Conservation (phyloP, 30 jellyfish, hydroid and myxozoan genomes). For the Haliclystus octoradiatus region DNA sequence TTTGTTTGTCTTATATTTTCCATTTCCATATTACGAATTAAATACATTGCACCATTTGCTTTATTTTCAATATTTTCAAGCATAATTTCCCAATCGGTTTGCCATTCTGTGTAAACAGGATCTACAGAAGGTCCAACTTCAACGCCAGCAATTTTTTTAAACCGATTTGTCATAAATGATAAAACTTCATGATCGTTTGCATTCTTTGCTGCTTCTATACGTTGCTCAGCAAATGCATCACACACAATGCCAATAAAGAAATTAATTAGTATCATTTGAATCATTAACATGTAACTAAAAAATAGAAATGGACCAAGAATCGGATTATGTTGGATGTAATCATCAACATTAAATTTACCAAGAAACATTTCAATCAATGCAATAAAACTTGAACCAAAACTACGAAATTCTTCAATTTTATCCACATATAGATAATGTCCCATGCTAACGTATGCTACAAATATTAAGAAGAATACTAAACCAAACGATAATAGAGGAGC, state of each 20-base stretch:
- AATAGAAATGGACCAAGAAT: conserved; percentile 74
- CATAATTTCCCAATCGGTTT: conserved; percentile 73
- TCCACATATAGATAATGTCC: conserved; percentile 53
- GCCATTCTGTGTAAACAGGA: conserved; percentile 94
- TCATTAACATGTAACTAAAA: conserved; percentile 68
- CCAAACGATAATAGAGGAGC: conserved; percentile 80
- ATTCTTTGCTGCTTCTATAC: conserved; percentile 52
- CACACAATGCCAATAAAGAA: conserved; percentile 87
- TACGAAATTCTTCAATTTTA: conserved; percentile 58
- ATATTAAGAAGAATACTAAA: conserved; percentile 41
- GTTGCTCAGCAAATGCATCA: conserved; percentile 83
- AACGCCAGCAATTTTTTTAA: conserved; percentile 63
- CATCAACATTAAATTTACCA: conserved; percentile 65
- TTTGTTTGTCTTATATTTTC: conserved; percentile 65
- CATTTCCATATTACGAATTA: conserved; percentile 55
- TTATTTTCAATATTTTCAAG: conserved; percentile 62
- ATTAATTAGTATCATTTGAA: conserved; percentile 79
- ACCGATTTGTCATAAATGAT: conserved; percentile 63
- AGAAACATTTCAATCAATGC: conserved; percentile 73
- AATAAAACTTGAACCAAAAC: conserved; percentile 51
- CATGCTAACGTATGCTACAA: conserved; percentile 73
- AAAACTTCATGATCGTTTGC: conserved; percentile 63
- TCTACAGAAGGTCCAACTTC: conserved; percentile 55
- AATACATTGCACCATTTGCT: conserved; percentile 44
- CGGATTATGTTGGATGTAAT: conserved; percentile 51